phyloP scores from a whole-genome alignment of 2,113 vertebrate genomes.

The Cervus canadensis region DNA sequence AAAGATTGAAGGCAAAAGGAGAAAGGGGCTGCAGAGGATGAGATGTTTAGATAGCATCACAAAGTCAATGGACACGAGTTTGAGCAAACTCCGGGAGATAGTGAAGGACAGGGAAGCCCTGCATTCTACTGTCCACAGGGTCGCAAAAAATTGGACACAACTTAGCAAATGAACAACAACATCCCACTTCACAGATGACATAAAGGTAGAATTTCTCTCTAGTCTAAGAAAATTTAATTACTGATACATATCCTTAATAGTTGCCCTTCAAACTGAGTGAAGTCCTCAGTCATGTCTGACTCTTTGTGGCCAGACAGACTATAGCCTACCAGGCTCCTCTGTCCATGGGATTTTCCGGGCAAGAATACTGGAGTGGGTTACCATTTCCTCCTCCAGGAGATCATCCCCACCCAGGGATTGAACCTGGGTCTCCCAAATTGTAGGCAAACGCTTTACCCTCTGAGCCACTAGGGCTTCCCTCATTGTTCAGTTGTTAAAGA shows the following conservation, averaged over 20 bases:
- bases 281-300: accelerated
- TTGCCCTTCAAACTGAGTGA: neutral
- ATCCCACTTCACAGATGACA: neutral
- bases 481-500: neutral
- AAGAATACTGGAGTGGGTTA: neutral
- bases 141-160: neutral
- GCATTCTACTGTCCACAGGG: neutral
- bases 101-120: neutral
- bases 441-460: neutral
- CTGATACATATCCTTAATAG: neutral
- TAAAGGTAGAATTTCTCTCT: neutral
- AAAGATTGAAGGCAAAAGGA: neutral
- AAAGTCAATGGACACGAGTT: neutral
- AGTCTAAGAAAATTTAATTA: neutral
- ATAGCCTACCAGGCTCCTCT: neutral
- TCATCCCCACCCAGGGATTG: neutral
- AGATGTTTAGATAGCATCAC: neutral
- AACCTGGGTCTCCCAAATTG: neutral
- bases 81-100: neutral
- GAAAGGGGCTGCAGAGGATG: neutral
- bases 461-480: neutral
- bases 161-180: neutral
- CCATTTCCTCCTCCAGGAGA: neutral
- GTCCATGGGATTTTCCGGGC: neutral
- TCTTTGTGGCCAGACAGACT: accelerated